Base-by-base conservation (phyloP, 2,113 vertebrate species). In the Zingel zingel region DNA sequence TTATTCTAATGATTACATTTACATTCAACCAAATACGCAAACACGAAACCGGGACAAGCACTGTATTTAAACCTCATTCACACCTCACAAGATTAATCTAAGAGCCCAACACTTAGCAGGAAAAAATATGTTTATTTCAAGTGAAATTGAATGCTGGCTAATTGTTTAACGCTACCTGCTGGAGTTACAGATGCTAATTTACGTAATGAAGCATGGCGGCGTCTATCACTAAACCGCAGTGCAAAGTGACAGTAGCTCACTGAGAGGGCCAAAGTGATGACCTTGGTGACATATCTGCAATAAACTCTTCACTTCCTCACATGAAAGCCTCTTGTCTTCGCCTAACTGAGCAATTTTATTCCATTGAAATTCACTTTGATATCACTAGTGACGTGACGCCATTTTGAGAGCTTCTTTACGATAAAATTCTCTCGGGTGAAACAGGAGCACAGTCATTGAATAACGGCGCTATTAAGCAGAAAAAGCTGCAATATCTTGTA, bases 1-100 rank as follows among this genome's bases (percentile, higher is more conserved):
- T 86, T 89, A 88, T 93, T 90, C 81, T 88, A 93, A 92, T 89
- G 84, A 88, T 88, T 83, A 67, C 67, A 83, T 86, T 89, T 81
- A 86, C 63, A 72, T 86, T 83, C 66, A 69, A 45, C 58, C 56
- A 56, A 80, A 63, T 39, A 83, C 3, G n/a, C 66, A 86, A 87
- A 89, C 80, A 81, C 5, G 33, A 57, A 88, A 82, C 57, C 13
- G 70, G 87, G 69, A 79, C 82, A 78, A 81, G 76, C 53, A 67
- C 64, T 72, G 65, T 43, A 61, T 84, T 73, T 58, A 84, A 79
- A 76, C 51, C 48, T 81, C 62, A 56, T 85, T 88, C 62, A 76
- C 74, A 86, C 82, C 50, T 83, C 48, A 54, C 54, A 33, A 53
- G 50, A 81, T 85, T 75, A 81, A 77, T 48, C 66, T 19, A 23